A percentile compares a stretch with the other conserved stretches of the same genome.
These are phyloP conservation scores for Oreochromis tanganicae DNA, from an alignment of 2,113 vertebrate genomes.

Conservation along the genomic window DNA sequence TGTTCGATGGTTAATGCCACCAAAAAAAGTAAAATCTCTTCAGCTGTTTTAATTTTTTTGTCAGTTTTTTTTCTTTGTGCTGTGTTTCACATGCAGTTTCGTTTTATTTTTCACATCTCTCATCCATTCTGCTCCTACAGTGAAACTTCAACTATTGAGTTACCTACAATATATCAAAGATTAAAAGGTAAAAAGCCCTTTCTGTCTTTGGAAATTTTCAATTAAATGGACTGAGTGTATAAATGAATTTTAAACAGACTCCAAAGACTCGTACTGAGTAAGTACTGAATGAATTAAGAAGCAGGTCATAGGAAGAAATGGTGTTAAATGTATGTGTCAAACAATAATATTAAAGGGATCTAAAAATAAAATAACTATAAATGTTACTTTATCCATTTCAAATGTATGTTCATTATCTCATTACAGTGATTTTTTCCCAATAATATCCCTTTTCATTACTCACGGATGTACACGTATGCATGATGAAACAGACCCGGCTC, in stretches of 20 bases:
- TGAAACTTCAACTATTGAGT: not conserved
- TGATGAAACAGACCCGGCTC: not conserved
- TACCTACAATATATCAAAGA: conserved; percentile 11
- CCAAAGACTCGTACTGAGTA: not conserved
- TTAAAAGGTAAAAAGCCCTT: not conserved
- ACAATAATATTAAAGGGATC: not conserved
- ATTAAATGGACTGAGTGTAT: not conserved
- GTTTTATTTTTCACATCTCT: not conserved
- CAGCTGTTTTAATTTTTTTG: not conserved
- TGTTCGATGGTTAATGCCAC: not conserved
- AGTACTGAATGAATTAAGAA: not conserved
- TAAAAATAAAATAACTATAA: not conserved
- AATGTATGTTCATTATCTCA: not conserved
- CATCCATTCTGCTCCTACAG: not conserved
- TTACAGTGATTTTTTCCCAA: not conserved
- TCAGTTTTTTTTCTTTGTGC: not conserved
- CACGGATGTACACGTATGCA: not conserved
- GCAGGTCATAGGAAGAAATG: not conserved
- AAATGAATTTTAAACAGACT: not conserved
- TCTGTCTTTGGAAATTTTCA: not conserved
- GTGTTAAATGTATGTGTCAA: not conserved
- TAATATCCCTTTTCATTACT: not conserved
- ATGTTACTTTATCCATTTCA: not conserved
- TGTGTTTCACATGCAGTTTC: not conserved
- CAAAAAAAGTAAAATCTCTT: not conserved